Evolutionary conservation across 2,113 vertebrate species (phyloP).

Genomic region (cat (Felis catus)): F.catus_Fca126_mat1.0 CM031412.1:172192501-172193000

Average conservation of each 20-base stretch:
- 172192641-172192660: neutral
- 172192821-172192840: neutral
- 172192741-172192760: rapidly evolving
- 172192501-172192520: neutral
- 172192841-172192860: neutral
- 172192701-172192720: neutral
- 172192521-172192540: too few relatives aligned
- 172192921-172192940: neutral
- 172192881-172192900: neutral
- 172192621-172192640: neutral
- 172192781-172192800: neutral
- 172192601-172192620: neutral
- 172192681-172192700: rapidly evolving
- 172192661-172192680: neutral
- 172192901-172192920: neutral
- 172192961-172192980: neutral
- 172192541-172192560: neutral
- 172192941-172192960: neutral
- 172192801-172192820: neutral
- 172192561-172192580: rapidly evolving
- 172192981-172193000: neutral
- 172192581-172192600: neutral
- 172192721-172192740: neutral
- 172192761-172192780: neutral
- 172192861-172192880: neutral